A percentile compares a stretch with the other conserved stretches of the same genome.
These are phyloP conservation scores for Cotesia typhae DNA, from an alignment of 1,140 invertebrate species.

Conservation along the genomic window DNA sequence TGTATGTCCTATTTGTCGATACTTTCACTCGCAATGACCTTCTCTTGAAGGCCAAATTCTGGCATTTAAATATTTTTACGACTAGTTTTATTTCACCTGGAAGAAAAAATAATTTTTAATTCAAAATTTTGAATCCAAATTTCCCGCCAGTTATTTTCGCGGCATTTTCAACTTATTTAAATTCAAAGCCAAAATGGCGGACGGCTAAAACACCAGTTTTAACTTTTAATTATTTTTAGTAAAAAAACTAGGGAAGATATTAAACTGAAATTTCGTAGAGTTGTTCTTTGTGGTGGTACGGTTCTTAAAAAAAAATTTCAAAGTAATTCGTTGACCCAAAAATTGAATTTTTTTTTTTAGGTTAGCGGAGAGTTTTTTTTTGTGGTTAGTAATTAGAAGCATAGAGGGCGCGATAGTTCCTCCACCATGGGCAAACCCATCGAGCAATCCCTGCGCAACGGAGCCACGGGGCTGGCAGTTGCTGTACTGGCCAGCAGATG, in stretches of 20 bases:
- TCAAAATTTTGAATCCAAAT: too few relatives aligned
- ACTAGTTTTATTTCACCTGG: neutral
- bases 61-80: neutral
- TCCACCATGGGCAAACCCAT: slow-evolving; percentile 84
- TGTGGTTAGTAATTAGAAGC: slow-evolving; percentile 43
- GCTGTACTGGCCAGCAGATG: slow-evolving; percentile 82
- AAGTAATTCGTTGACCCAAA: too few relatives aligned
- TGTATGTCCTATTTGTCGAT: neutral
- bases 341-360: slow-evolving; percentile 42
- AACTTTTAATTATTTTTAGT: too few relatives aligned
- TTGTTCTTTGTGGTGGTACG: too few relatives aligned
- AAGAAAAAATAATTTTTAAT: too few relatives aligned
- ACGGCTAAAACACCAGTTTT: too few relatives aligned
- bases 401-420: slow-evolving; percentile 72
- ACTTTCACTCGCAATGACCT: slow-evolving; percentile 39
- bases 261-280: too few relatives aligned
- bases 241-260: too few relatives aligned
- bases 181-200: too few relatives aligned
- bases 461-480: slow-evolving; percentile 83
- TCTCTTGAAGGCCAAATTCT: slow-evolving; percentile 16
- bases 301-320: too few relatives aligned
- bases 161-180: too few relatives aligned
- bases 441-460: slow-evolving; percentile 80
- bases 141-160: too few relatives aligned
- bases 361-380: slow-evolving; percentile 45